phyloP scores from a whole-genome alignment of 2,888 invertebrate genomes.

The Pharmacophagus antenor region DNA sequence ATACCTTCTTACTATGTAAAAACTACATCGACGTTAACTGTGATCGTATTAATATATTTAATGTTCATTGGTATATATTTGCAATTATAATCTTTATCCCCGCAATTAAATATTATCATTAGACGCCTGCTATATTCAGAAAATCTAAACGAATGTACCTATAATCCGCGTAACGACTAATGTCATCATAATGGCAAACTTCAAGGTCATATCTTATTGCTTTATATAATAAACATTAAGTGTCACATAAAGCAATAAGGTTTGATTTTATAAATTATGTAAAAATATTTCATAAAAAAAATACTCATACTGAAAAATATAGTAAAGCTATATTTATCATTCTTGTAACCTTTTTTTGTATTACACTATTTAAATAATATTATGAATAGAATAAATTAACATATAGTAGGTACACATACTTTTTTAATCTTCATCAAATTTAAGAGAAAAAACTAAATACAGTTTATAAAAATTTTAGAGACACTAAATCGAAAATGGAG shows the following conservation, averaged over 20 bases:
- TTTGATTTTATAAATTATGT: too few species aligned
- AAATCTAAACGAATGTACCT: slow-evolving; percentile 32
- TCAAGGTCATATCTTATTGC: slow-evolving; percentile 15
- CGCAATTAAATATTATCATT: background rate
- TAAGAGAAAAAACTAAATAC: too few species aligned
- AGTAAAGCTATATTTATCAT: background rate
- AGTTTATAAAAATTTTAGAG: too few species aligned
- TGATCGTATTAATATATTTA: background rate
- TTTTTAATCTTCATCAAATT: too few species aligned
- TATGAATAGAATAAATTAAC: too few species aligned
- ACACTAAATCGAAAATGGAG: too few species aligned
- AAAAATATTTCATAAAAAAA: background rate
- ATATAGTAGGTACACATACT: too few species aligned
- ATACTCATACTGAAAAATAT: background rate
- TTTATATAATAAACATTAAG: too few species aligned
- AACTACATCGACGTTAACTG: too few species aligned
- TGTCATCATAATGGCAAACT: slow-evolving; percentile 44
- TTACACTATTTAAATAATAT: too few species aligned
- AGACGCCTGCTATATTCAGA: slow-evolving; percentile 18
- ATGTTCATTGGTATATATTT: background rate
- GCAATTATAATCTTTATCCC: background rate
- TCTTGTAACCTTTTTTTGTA: too few species aligned
- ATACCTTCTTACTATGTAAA: background rate
- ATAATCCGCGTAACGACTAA: slow-evolving; percentile 62
- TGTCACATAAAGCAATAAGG: too few species aligned